Evolutionary conservation across 2,113 vertebrate species (phyloP), one percentile per base, ranked within the genome.

Genomic region (Sylvilagus bachmani): DNA sequence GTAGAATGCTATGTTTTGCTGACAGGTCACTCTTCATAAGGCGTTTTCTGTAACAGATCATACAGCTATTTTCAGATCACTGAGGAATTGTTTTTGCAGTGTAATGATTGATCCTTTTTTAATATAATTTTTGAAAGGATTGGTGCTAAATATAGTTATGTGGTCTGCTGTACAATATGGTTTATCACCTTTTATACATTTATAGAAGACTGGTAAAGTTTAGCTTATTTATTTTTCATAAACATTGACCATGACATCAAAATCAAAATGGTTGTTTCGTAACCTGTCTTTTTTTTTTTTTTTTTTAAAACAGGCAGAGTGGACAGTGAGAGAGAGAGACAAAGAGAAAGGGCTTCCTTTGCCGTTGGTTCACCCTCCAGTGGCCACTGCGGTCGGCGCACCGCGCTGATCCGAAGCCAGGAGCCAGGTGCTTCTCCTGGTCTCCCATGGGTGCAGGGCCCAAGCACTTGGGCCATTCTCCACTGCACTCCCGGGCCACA

Each of bases 21-120:
- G 25, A 7, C 78, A 25, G 21, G 12, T 73, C 21, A 83, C 69
- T 92, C 8, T 61, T 62, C 17, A 36, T 7, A 89, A 70, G 69
- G 14, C 67, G 86, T 95, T 86, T 12, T 86, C 70, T 79, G 14
- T 8, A 84, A 2, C 95, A 70, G 67, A 5, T 91, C 29, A 25
- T 88, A 69, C 8, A 95, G 25, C 62, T 93, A 7, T 93, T 94
- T 94, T 84, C 44, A 92, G 44, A 67, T 91, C 9, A 21, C 61
- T 78, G 36, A 89, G 6, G 66, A 82, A 55, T 95, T 89, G 27
- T 27, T 83, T 84, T 91, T 94, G n/a, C 53, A 90, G 0, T 70
- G 2, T 80, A 86, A 36, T 86, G 62, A 79, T 29, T 67, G n/a
- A 80, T 80, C 4, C 21, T 77, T 91, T 91, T 93, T 36, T 64